Conservation (phyloP, 2,113 vertebrate species). For the Phyllostomus discolor region DNA sequence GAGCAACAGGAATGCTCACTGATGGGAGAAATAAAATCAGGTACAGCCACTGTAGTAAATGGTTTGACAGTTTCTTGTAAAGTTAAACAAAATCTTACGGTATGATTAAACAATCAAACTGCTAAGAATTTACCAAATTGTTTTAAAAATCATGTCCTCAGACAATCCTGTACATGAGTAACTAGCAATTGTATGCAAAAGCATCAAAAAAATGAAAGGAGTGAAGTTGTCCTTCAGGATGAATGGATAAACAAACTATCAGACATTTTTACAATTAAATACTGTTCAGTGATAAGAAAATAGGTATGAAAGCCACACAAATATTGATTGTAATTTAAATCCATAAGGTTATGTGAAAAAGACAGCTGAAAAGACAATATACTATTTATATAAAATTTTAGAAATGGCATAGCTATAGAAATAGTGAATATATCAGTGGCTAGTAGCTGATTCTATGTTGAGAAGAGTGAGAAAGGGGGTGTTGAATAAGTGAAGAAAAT, state of each 20-base stretch:
- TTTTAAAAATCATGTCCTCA: neutral
- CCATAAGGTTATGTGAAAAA: neutral
- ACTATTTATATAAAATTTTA: neutral
- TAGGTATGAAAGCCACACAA: neutral
- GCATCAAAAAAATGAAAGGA: neutral
- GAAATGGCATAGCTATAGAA: neutral
- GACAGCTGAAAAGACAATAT: neutral
- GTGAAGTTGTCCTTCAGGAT: neutral
- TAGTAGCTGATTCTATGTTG: neutral
- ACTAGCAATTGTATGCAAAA: neutral
- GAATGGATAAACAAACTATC: neutral
- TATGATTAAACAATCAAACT: neutral
- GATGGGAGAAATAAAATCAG: neutral
- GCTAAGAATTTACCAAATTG: neutral
- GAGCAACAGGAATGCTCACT: neutral
- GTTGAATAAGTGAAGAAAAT: neutral
- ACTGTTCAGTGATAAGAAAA: neutral
- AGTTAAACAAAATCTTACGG: neutral
- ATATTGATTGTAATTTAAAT: neutral
- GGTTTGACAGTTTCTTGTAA: neutral
- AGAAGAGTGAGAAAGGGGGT: neutral
- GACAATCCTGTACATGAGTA: neutral
- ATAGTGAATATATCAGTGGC: neutral
- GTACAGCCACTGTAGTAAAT: neutral
- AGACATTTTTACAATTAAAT: neutral